phyloP scores from a whole-genome alignment of 2,113 vertebrate species.

The Pithys albifrons region DNA sequence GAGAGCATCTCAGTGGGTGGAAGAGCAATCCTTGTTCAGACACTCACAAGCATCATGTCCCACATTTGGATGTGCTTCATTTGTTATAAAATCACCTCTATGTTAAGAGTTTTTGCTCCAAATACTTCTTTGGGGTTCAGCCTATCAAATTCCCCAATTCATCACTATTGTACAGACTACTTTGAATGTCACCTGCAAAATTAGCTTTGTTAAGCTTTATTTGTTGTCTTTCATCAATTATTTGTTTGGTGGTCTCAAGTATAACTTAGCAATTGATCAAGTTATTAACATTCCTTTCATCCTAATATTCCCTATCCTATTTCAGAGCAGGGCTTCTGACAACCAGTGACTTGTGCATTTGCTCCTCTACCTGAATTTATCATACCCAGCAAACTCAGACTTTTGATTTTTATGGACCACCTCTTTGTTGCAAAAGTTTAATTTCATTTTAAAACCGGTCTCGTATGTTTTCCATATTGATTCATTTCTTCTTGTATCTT shows the following conservation, averaged over 20 bases:
- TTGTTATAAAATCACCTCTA: too few relatives aligned
- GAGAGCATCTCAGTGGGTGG: background rate
- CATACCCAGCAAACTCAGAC: background rate
- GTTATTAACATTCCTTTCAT: background rate
- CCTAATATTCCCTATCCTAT: background rate
- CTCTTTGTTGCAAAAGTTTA: background rate
- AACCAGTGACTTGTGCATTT: background rate
- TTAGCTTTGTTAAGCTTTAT: background rate
- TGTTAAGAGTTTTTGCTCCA: background rate
- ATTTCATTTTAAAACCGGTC: background rate
- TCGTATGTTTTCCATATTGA: background rate
- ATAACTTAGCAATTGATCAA: background rate
- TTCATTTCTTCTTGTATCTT: background rate
- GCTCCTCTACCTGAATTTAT: background rate
- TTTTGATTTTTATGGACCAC: background rate
- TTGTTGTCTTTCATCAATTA: background rate
- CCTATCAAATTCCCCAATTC: background rate
- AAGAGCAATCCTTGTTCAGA: background rate
- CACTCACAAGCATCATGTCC: background rate
- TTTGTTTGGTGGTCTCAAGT: background rate
- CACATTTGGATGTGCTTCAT: background rate
- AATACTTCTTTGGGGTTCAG: background rate
- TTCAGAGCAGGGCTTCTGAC: background rate
- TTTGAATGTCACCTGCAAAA: background rate
- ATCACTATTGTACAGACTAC: background rate